These are phyloP conservation scores for Eupithecia insigniata DNA, from an alignment of 2,888 invertebrate species.

Conservation along the genomic window DNA sequence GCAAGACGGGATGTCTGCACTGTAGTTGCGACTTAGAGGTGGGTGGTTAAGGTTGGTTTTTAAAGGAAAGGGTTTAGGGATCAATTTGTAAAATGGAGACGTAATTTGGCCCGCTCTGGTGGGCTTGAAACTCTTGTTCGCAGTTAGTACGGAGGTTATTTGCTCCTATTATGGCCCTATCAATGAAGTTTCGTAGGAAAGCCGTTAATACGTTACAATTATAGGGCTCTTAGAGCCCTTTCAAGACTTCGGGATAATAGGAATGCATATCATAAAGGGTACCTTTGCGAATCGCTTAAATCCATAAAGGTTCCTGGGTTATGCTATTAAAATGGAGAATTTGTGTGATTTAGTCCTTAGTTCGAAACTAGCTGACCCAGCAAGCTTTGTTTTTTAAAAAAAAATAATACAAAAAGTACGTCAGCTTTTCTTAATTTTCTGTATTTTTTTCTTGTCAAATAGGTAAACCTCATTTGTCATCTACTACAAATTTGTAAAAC, in stretches of 20 bases:
- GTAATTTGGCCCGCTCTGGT: conserved; percentile 73
- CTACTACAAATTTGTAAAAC: no score
- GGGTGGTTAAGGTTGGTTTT: conserved; percentile 54
- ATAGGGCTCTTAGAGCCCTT: conserved; percentile 19
- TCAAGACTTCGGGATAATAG: conserved; percentile 13
- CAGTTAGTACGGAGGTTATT: conserved; percentile 57
- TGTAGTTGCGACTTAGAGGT: conserved; percentile 61
- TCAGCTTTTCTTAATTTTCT: no score
- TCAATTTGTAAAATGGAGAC: conserved; percentile 84
- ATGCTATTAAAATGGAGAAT: background rate
- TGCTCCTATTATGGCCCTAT: conserved; percentile 27
- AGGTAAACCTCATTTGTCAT: no score
- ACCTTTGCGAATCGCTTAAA: background rate
- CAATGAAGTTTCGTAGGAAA: conserved; percentile 31
- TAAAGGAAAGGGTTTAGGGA: conserved; percentile 47
- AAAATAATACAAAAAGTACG: no score
- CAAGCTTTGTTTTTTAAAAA: no score
- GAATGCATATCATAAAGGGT: background rate
- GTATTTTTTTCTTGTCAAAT: no score
- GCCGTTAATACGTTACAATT: conserved; percentile 32
- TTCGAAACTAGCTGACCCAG: background rate
- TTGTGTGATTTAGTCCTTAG: background rate
- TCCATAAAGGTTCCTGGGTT: background rate
- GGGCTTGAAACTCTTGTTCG: conserved; percentile 61
- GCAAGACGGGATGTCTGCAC: conserved; percentile 53